Evolutionary conservation across 2,888 invertebrate genomes (phyloP).

Genomic region (Abrostola triplasia): DNA sequence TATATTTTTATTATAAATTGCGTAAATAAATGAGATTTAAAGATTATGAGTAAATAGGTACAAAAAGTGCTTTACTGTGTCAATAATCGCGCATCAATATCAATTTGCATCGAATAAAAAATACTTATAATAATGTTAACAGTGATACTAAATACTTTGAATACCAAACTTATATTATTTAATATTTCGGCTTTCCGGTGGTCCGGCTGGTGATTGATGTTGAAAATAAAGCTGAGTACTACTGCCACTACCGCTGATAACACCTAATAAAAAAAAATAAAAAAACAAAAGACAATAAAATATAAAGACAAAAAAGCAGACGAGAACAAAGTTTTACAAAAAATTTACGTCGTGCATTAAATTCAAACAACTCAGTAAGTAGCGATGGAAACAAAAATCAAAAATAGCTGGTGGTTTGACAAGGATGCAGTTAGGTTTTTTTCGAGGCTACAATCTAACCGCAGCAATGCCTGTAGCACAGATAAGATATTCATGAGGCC

Average conservation of each 20-base stretch:
- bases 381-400: too few relatives aligned
- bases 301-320: conserved; percentile 49
- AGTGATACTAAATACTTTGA: conserved; percentile 89
- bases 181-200: conserved; percentile 88
- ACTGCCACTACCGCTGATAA: conserved; percentile 89
- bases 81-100: conserved; percentile 53
- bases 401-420: too few relatives aligned
- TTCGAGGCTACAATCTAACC: too few relatives aligned
- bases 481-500: too few relatives aligned
- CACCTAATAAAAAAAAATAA: conserved; percentile 83
- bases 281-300: conserved; percentile 62
- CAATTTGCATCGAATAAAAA: conserved; percentile 87
- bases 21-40: not conserved
- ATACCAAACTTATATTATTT: conserved; percentile 88
- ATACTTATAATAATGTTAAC: conserved; percentile 89
- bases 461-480: too few relatives aligned
- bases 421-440: too few relatives aligned
- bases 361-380: too few relatives aligned
- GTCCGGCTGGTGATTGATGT: conserved; percentile 89
- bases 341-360: not conserved
- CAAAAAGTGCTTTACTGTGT: conserved; percentile 11
- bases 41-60: not conserved
- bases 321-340: conserved; percentile 5
- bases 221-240: conserved; percentile 87
- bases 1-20: not conserved